Percentiles rank a stretch among this genome's conserved stretches.
Evolutionary conservation across 2,888 invertebrate species (phyloP).

Genomic region (Agrotis puta): DNA sequence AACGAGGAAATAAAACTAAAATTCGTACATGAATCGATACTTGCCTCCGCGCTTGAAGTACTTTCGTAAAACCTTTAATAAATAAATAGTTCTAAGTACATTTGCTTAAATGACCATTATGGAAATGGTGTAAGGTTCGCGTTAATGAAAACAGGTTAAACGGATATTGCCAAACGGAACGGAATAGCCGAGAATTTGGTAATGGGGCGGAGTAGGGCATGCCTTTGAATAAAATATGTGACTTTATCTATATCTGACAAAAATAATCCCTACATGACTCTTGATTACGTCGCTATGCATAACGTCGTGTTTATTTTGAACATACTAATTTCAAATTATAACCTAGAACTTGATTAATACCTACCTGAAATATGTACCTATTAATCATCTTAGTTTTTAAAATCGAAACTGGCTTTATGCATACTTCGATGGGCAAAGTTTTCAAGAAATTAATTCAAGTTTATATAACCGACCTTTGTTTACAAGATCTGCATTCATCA

Average conservation of each 20-base stretch:
- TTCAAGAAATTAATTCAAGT: background rate
- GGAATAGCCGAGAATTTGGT: conserved; percentile 57
- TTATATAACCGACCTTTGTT: background rate
- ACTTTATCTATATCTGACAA: conserved; percentile 33
- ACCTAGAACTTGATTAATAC: conserved; percentile 33
- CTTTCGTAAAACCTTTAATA: conserved; percentile 40
- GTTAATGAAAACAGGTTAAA: conserved; percentile 66
- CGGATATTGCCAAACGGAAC: conserved; percentile 67
- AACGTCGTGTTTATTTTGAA: background rate
- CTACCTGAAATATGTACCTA: background rate
- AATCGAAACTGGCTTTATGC: background rate
- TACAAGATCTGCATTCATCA: background rate
- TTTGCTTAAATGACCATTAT: conserved; percentile 41
- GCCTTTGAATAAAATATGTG: conserved; percentile 44
- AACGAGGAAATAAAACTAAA: no score
- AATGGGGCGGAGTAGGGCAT: conserved; percentile 40
- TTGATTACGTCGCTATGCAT: conserved; percentile 18
- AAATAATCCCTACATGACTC: conserved; percentile 17
- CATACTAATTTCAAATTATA: conserved; percentile 14
- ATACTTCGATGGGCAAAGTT: background rate
- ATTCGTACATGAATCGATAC: no score
- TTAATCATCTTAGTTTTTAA: background rate
- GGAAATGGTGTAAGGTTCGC: conserved; percentile 58
- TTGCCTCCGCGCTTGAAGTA: no score
- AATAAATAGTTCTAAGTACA: conserved; percentile 43